phyloP scores from a whole-genome alignment of 2,797 vertebrate species.

The Sternotherus odoratus region DNA sequence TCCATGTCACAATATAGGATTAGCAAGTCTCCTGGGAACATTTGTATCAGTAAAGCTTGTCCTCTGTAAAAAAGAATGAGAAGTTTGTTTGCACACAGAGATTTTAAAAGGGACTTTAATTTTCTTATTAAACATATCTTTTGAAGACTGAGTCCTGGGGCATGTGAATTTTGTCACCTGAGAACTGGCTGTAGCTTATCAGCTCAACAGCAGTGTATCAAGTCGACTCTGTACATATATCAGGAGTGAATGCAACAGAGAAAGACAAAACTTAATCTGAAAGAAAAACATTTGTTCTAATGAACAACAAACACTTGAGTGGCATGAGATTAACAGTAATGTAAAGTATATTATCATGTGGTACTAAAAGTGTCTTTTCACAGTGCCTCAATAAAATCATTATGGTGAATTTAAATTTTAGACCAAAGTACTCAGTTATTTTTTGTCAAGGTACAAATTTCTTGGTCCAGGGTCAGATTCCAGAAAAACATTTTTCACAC shows the following conservation, averaged over 20 bases:
- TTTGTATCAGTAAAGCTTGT: constrained; percentile 23
- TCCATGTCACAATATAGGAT: not conserved
- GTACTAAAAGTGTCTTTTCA: not conserved
- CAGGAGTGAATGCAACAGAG: not conserved
- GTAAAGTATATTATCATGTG: not conserved
- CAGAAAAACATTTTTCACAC: too few relatives aligned
- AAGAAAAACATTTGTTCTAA: constrained; percentile 42
- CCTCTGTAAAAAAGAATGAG: not conserved
- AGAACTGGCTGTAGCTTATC: constrained; percentile 15
- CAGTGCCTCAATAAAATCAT: not conserved
- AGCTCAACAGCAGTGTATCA: constrained; percentile 31
- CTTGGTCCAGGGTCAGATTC: too few relatives aligned
- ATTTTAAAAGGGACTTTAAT: constrained; percentile 31
- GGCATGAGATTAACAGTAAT: fast-evolving
- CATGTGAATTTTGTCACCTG: constrained; percentile 3
- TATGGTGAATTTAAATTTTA: not conserved
- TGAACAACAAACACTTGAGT: not conserved
- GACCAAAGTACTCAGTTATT: not conserved
- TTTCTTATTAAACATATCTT: not conserved
- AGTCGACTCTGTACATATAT: not conserved
- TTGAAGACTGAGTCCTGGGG: not conserved
- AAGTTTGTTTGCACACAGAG: not conserved
- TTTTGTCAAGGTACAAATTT: too few relatives aligned
- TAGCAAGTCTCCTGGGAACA: not conserved
- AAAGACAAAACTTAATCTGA: not conserved